A percentile compares a stretch with the other conserved stretches of the same genome.
Evolutionary conservation across 2,797 vertebrate species (phyloP).

Genomic region (Melanotaenia pygmaea): DNA sequence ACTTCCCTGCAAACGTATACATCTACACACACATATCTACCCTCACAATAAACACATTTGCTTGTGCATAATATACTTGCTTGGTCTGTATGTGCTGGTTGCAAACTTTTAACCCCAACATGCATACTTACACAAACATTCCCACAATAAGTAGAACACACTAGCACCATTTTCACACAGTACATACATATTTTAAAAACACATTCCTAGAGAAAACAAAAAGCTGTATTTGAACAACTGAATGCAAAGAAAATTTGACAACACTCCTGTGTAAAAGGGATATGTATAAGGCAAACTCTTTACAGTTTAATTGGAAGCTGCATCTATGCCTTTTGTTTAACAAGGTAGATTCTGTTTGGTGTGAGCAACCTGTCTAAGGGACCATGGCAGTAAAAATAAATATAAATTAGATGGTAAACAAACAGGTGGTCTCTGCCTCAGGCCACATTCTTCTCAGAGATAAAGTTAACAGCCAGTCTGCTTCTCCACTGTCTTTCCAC

Average conservation of each 20-base stretch:
- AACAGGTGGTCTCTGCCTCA: conserved; percentile 65
- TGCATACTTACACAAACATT: background rate
- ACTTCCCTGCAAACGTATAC: conserved; percentile 6
- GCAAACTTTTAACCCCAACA: conserved; percentile 6
- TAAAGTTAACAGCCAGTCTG: conserved; percentile 60
- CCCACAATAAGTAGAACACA: background rate
- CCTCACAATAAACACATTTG: background rate
- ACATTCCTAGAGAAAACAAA: conserved; percentile 14
- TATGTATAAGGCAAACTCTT: conserved; percentile 6
- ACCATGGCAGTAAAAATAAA: conserved; percentile 48
- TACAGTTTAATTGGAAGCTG: conserved; percentile 13
- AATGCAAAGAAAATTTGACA: conserved; percentile 15
- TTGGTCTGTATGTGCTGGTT: conserved; percentile 7
- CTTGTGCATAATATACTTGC: background rate
- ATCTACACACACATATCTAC: conserved; percentile 1
- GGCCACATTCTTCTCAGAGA: conserved; percentile 59
- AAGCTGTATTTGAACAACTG: conserved; percentile 8
- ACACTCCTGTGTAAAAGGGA: conserved; percentile 21
- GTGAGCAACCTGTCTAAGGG: conserved; percentile 27
- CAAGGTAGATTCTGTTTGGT: conserved; percentile 20
- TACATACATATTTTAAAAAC: background rate
- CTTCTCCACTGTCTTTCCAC: conserved; percentile 37
- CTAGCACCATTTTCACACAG: background rate
- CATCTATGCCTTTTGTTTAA: conserved; percentile 22
- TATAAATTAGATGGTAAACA: conserved; percentile 61